Percentiles rank a stretch among this genome's conserved stretches.
Evolutionary conservation across 2,888 invertebrate species (phyloP).

Genomic region (Lasioglossum lativentre): DNA sequence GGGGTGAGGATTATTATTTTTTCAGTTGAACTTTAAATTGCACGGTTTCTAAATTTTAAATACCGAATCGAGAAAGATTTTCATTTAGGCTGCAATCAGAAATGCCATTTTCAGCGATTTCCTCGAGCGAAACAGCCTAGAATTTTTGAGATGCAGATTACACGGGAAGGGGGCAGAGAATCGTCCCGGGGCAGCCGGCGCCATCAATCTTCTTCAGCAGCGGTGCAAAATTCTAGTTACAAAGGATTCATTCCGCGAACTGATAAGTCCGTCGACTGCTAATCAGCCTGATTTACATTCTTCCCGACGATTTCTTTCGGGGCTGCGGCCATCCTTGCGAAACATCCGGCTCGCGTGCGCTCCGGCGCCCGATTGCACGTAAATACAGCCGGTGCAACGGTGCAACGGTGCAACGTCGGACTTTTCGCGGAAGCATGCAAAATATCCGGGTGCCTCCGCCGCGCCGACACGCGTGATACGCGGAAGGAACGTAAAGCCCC

Average conservation of each 20-base stretch:
- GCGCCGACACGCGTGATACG: constrained; percentile 64
- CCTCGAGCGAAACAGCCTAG: neutral
- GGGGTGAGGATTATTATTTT: neutral
- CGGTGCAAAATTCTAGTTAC: constrained; percentile 6
- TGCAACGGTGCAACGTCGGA: constrained; percentile 8
- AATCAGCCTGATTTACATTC: constrained; percentile 21
- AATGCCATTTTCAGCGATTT: neutral
- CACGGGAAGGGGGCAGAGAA: neutral
- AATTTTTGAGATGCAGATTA: constrained; percentile 3
- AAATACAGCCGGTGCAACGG: constrained; percentile 40
- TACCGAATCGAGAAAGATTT: neutral
- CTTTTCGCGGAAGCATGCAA: constrained; percentile 75
- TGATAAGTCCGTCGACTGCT: neutral
- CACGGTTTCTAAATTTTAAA: neutral
- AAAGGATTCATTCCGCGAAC: constrained; percentile 20
- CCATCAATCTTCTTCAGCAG: neutral
- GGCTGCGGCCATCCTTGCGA: constrained; percentile 62
- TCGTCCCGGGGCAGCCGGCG: neutral
- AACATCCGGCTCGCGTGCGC: constrained; percentile 73
- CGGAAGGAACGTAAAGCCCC: constrained; percentile 72
- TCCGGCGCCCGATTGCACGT: constrained; percentile 58
- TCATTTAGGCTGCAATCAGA: neutral
- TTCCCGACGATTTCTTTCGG: constrained; percentile 32
- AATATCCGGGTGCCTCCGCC: constrained; percentile 59
- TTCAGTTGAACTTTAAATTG: neutral